Evolutionary conservation across 2,797 vertebrate species (phyloP).

Genomic region (Threskiornis aethiopicus): DNA sequence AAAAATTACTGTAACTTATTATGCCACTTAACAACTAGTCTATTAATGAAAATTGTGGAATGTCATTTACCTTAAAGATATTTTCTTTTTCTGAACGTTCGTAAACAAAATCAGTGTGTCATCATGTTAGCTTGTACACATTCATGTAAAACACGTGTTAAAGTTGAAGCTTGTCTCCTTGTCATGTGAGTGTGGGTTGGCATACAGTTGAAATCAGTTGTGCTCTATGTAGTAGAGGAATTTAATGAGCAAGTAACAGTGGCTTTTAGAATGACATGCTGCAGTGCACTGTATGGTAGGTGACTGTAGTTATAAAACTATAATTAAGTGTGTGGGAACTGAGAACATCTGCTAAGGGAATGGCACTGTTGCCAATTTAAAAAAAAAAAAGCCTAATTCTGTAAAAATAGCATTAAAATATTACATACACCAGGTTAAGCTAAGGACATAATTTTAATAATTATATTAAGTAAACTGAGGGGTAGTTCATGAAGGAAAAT

Average conservation of each 20-base stretch:
- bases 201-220: neutral
- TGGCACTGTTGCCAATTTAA: neutral
- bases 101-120: neutral
- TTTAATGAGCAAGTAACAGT: neutral
- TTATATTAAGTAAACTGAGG: neutral
- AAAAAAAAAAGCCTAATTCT: neutral
- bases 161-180: neutral
- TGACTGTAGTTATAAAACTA: neutral
- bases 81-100: neutral
- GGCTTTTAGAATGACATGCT: neutral
- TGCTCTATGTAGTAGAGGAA: neutral
- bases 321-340: slow-evolving; percentile 12
- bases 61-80: neutral
- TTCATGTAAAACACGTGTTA: neutral
- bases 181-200: neutral
- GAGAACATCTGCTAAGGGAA: slow-evolving; percentile 15
- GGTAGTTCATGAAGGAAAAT: neutral
- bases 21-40: neutral
- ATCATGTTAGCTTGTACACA: neutral
- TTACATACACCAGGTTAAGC: neutral
- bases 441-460: neutral
- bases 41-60: neutral
- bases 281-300: neutral
- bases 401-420: neutral
- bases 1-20: neutral